Evolutionary conservation across 2,888 invertebrate species (phyloP).

Genomic region (Lepidocyrtoides sp.): DNA sequence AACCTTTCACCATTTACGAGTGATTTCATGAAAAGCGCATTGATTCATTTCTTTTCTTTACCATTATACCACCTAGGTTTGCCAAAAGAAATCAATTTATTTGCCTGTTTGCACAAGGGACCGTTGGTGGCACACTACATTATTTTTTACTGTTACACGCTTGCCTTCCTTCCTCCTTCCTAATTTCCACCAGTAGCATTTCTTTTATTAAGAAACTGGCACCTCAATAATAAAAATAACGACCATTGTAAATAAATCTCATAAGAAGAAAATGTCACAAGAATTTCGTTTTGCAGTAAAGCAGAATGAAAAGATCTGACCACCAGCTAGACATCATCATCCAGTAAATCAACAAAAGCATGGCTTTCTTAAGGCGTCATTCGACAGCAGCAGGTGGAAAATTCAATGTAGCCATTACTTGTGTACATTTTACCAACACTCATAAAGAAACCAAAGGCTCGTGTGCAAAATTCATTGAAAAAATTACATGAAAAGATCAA

Average conservation of each 20-base stretch:
- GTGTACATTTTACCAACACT: neutral
- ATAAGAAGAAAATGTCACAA: neutral
- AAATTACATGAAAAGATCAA: constrained; percentile 34
- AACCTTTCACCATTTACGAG: too few relatives aligned
- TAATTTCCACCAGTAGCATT: too few relatives aligned
- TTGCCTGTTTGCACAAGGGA: too few relatives aligned
- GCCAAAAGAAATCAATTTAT: too few relatives aligned
- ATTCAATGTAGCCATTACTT: neutral
- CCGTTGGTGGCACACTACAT: too few relatives aligned
- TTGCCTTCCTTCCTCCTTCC: too few relatives aligned
- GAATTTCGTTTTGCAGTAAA: neutral
- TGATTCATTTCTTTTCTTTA: too few relatives aligned
- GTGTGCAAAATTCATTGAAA: constrained; percentile 17
- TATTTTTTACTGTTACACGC: too few relatives aligned
- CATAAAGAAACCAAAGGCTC: neutral
- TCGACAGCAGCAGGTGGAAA: constrained; percentile 32
- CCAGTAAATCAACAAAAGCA: constrained; percentile 47
- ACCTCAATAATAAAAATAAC: too few relatives aligned
- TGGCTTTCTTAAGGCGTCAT: constrained; percentile 42
- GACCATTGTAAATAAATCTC: neutral
- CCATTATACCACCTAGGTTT: too few relatives aligned
- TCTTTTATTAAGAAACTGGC: too few relatives aligned
- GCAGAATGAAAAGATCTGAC: neutral
- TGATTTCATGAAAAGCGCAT: too few relatives aligned
- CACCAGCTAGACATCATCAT: constrained; percentile 19